Evolutionary conservation across 2,113 vertebrate species (phyloP).

Genomic region (Zosterops hypoxanthus): DNA sequence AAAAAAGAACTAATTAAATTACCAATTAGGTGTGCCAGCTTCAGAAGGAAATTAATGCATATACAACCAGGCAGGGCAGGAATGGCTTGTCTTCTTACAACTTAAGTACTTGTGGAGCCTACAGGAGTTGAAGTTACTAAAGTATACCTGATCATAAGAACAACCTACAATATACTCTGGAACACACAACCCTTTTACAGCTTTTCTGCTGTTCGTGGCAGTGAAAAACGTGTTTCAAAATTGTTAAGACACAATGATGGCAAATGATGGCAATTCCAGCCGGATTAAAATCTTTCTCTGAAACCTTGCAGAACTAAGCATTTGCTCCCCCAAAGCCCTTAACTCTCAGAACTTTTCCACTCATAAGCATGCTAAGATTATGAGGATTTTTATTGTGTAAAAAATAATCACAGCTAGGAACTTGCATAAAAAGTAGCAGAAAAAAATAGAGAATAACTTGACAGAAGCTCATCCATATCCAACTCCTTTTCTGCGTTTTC

Average conservation of each 20-base stretch:
- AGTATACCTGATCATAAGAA: neutral
- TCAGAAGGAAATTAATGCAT: neutral
- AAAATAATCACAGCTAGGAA: conserved; percentile 18
- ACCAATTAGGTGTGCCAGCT: neutral
- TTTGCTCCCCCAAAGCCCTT: neutral
- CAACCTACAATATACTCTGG: neutral
- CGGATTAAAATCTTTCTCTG: neutral
- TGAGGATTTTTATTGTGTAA: neutral
- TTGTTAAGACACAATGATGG: neutral
- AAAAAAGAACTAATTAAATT: neutral
- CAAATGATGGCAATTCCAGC: neutral
- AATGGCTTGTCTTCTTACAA: neutral
- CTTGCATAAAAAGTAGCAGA: conserved; percentile 10
- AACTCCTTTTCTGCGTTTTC: conserved; percentile 37
- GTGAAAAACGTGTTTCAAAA: neutral
- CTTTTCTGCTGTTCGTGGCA: neutral
- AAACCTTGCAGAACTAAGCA: neutral
- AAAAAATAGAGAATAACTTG: conserved; percentile 13
- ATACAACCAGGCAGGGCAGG: neutral
- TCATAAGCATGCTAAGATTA: neutral
- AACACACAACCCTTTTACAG: neutral
- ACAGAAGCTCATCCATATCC: conserved; percentile 40
- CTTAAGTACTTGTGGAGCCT: neutral
- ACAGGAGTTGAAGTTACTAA: neutral
- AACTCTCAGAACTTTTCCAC: neutral